A percentile compares a stretch with the other conserved stretches of the same genome.
Evolutionary conservation across 2,888 invertebrate genomes (phyloP).

Genomic region (Tenthredo distinguenda): DNA sequence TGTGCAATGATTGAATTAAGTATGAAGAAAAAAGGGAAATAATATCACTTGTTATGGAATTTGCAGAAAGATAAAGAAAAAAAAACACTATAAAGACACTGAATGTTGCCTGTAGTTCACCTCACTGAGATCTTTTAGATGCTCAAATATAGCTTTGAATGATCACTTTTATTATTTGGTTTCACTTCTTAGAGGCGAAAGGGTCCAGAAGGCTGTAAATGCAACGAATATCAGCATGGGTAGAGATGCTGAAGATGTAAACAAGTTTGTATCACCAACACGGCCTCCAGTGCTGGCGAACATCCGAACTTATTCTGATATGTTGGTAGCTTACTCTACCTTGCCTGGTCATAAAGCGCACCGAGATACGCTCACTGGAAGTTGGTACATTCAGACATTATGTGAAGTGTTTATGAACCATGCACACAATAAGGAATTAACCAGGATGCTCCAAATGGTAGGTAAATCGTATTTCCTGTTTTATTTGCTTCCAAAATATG

Average conservation of each 20-base stretch:
- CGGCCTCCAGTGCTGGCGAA: neutral
- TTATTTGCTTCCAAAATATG: neutral
- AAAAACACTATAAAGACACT: too few relatives aligned
- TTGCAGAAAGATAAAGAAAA: too few relatives aligned
- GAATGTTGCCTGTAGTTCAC: too few relatives aligned
- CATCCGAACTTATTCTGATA: slow-evolving; percentile 78
- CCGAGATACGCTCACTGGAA: slow-evolving; percentile 80
- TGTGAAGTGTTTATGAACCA: slow-evolving; percentile 78
- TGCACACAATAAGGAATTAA: slow-evolving; percentile 66
- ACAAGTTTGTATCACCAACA: neutral
- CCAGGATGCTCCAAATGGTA: slow-evolving; percentile 71
- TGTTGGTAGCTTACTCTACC: slow-evolving; percentile 80
- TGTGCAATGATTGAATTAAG: neutral
- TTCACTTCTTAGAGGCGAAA: slow-evolving; percentile 62
- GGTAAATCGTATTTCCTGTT: slow-evolving; percentile 38
- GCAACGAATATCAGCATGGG: slow-evolving; percentile 55
- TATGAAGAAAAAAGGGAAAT: neutral
- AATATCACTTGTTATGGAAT: too few relatives aligned
- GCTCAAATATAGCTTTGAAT: too few relatives aligned
- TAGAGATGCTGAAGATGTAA: neutral
- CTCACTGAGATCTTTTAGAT: too few relatives aligned
- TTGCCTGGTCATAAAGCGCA: slow-evolving; percentile 79
- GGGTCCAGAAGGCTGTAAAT: slow-evolving; percentile 60
- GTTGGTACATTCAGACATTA: slow-evolving; percentile 82
- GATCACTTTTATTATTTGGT: neutral